Evolutionary conservation across 92 coral and sea anemone species (phyloP), one percentile per base, ranked within the genome.

Genomic region (Epizoanthus rinbou): DNA sequence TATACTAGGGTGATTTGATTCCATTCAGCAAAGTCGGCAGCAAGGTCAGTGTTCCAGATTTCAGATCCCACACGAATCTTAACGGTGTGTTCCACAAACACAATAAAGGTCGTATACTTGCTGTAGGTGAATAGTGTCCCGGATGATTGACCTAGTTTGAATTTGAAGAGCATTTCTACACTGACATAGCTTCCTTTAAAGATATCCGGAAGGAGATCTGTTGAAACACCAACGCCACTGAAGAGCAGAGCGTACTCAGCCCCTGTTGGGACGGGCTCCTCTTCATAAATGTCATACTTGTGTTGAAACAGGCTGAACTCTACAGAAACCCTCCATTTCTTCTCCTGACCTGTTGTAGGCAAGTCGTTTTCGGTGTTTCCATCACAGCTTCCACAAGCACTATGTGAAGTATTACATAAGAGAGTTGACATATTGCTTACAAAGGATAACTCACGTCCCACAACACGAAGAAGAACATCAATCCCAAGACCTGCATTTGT

Each of bases 51-150:
- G 68, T 75, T 52, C 81, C 86, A 90, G 31, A 60, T 67, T 35
- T 16, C 50, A 33, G 74, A 57, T 11, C 88, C 88, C 64, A 66
- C 73, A 64, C 60, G 83, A 5, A 90, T 75, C 17, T 75, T 78
- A 23, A 76, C 52, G 31, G 84, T 76, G 43, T 22, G 31, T 57
- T 85, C 76, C 5, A 85, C 54, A 41, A 64, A 75, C 56, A 85
- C 64, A 3, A 74, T 66, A 63, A 90, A 76, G n/a, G 85, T 75
- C 21, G 59, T 78, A 39, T 75, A 70, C 56, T 90, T 83, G 86
- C 93, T 90, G 84, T 90, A 90, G 22, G 90, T 79, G 69, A 90
- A 82, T 21, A 90, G 54, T 7, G 93, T 87, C 22, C 93, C 93
- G 45, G 76, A 80, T 28, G 69, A 39, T 62, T 87, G 72, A 70